A percentile compares a stretch with the other conserved stretches of the same genome.
These are phyloP conservation scores for Setophaga coronata DNA, from an alignment of 2,113 vertebrate genomes.

Conservation along the genomic window DNA sequence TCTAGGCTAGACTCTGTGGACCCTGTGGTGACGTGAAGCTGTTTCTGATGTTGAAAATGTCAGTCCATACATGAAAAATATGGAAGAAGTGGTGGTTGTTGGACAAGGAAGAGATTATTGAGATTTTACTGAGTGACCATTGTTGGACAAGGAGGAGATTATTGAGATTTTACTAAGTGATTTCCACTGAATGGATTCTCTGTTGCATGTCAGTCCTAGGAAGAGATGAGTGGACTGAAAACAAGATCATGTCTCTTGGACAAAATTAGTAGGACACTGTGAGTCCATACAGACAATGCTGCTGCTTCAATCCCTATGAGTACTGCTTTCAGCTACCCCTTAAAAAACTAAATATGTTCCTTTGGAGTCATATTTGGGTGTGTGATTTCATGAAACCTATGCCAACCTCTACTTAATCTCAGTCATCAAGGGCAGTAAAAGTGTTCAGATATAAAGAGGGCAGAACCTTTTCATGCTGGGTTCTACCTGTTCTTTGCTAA, in stretches of 20 bases:
- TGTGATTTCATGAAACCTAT: neutral
- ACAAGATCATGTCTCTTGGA: neutral
- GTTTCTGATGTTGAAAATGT: neutral
- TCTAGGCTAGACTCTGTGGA: neutral
- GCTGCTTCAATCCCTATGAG: neutral
- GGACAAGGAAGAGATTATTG: neutral
- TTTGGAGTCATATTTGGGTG: neutral
- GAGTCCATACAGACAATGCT: neutral
- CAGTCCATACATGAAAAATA: neutral
- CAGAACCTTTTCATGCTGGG: neutral
- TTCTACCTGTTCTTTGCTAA: neutral
- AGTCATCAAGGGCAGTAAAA: neutral
- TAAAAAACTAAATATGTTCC: neutral
- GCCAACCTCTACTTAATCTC: neutral
- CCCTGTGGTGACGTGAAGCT: neutral
- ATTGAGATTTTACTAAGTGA: neutral
- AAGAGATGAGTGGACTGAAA: neutral
- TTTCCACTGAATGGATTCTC: neutral
- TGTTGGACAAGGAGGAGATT: neutral
- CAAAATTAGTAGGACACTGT: neutral
- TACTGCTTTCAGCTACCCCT: neutral
- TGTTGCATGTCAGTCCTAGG: neutral
- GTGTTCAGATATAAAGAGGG: neutral
- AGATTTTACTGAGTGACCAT: neutral
- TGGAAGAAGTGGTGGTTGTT: neutral